Evolutionary conservation across 2,888 invertebrate genomes (phyloP).

Genomic region (Drosophila setosimentum): DNA sequence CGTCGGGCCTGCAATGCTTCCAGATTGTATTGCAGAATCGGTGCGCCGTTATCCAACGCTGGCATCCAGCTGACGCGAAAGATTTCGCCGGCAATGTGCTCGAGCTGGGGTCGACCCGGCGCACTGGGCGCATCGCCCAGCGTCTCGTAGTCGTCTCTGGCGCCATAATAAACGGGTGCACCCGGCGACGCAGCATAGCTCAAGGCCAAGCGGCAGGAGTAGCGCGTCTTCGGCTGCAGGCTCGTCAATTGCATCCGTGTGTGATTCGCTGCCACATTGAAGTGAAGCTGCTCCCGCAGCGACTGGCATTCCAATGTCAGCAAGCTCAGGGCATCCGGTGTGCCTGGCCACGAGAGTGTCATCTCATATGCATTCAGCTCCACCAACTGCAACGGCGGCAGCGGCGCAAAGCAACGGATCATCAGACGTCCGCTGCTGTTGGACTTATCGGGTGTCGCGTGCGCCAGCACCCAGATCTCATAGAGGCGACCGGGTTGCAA

Average conservation of each 20-base stretch:
- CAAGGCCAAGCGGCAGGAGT: slow-evolving; percentile 90
- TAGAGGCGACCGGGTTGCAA: slow-evolving; percentile 90
- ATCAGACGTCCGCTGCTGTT: slow-evolving; percentile 88
- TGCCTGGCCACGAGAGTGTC: slow-evolving; percentile 89
- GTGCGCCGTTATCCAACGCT: slow-evolving; percentile 91
- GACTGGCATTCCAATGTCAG: slow-evolving; percentile 73
- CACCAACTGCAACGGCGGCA: slow-evolving; percentile 88
- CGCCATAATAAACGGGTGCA: slow-evolving; percentile 76
- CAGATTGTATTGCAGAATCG: slow-evolving; percentile 90
- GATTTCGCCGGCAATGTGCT: slow-evolving; percentile 90
- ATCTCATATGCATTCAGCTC: slow-evolving; percentile 88
- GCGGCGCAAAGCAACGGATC: slow-evolving; percentile 90
- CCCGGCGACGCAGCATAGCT: slow-evolving; percentile 86
- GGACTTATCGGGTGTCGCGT: slow-evolving; percentile 88
- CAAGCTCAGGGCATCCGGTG: slow-evolving; percentile 85
- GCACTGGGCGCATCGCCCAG: slow-evolving; percentile 92
- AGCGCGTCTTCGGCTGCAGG: slow-evolving; percentile 91
- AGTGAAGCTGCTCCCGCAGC: slow-evolving; percentile 68
- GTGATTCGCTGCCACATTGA: slow-evolving; percentile 66
- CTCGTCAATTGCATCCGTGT: slow-evolving; percentile 72
- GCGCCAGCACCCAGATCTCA: slow-evolving; percentile 91
- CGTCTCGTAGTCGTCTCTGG: slow-evolving; percentile 90
- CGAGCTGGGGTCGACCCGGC: slow-evolving; percentile 91
- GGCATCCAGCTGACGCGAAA: slow-evolving; percentile 93
- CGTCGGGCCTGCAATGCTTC: slow-evolving; percentile 87